phyloP scores from a whole-genome alignment of 2,888 invertebrate genomes.

The Cacoxenus indagator region DNA sequence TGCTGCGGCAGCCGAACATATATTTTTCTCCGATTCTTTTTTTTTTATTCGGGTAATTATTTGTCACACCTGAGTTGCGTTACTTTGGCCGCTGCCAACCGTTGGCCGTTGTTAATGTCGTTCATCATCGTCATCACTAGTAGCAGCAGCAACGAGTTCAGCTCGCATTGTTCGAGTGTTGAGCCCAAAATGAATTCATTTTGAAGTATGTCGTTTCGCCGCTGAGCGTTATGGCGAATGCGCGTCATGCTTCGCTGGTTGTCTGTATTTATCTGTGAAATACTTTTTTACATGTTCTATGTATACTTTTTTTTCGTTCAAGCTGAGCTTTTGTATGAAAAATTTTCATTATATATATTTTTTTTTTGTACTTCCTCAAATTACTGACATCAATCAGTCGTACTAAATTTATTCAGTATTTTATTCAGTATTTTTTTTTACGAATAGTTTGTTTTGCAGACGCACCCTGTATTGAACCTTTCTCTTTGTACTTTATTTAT shows the following conservation, averaged over 20 bases:
- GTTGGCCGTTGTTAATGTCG: background rate
- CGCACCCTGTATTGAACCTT: conserved; percentile 14
- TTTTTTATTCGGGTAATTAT: conserved; percentile 51
- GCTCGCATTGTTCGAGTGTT: too few species aligned
- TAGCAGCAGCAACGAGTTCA: background rate
- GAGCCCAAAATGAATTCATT: background rate
- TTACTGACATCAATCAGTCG: too few species aligned
- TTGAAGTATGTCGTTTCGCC: background rate
- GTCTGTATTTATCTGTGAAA: background rate
- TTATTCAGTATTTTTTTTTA: background rate
- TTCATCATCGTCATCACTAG: background rate
- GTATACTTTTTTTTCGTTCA: background rate
- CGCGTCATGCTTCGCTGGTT: background rate
- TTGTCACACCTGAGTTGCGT: conserved; percentile 70
- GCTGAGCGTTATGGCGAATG: background rate
- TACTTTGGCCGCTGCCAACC: conserved; percentile 28
- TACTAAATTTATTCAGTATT: background rate
- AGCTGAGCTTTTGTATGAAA: background rate
- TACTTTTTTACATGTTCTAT: background rate
- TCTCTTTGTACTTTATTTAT: background rate
- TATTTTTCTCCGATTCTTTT: background rate
- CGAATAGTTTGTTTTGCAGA: conserved; percentile 2
- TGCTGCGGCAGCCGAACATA: background rate
- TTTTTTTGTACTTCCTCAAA: too few species aligned
- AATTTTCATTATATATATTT: background rate